phyloP scores from a whole-genome alignment of 2,113 vertebrate species.

The rabbit (Oryctolagus cuniculus) region DNA sequence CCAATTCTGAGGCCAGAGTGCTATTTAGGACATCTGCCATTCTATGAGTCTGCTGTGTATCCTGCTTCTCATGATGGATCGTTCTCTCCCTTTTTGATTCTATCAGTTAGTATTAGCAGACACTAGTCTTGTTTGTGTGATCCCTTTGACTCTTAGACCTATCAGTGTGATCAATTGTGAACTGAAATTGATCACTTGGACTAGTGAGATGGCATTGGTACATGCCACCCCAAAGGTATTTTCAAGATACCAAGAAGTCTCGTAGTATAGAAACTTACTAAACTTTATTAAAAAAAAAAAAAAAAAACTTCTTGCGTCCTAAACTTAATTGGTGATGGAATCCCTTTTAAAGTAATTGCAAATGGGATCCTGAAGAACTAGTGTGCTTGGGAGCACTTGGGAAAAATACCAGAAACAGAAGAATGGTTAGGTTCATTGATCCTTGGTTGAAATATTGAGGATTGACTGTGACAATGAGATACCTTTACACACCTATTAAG shows the following conservation, averaged over 20 bases:
- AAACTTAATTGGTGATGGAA: neutral
- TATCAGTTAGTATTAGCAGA: too few species aligned
- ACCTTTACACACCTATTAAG: neutral
- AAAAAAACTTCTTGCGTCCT: neutral
- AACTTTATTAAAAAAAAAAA: neutral
- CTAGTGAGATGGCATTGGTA: too few species aligned
- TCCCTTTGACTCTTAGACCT: too few species aligned
- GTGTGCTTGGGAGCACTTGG: neutral
- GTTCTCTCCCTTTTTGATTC: too few species aligned
- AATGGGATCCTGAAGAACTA: neutral
- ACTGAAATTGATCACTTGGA: too few species aligned
- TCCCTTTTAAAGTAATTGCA: neutral
- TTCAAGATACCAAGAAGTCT: neutral
- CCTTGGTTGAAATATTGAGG: neutral
- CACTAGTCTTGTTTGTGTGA: too few species aligned
- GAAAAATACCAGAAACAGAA: neutral
- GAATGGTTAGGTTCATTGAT: neutral
- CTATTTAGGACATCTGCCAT: too few species aligned
- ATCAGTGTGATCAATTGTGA: too few species aligned
- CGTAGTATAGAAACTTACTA: neutral
- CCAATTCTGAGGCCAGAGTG: too few species aligned
- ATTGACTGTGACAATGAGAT: neutral
- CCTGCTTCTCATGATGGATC: too few species aligned
- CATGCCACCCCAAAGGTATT: neutral
- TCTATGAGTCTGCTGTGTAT: too few species aligned